phyloP scores from a whole-genome alignment of 2,797 vertebrate species.

The Sylvilagus floridanus region DNA sequence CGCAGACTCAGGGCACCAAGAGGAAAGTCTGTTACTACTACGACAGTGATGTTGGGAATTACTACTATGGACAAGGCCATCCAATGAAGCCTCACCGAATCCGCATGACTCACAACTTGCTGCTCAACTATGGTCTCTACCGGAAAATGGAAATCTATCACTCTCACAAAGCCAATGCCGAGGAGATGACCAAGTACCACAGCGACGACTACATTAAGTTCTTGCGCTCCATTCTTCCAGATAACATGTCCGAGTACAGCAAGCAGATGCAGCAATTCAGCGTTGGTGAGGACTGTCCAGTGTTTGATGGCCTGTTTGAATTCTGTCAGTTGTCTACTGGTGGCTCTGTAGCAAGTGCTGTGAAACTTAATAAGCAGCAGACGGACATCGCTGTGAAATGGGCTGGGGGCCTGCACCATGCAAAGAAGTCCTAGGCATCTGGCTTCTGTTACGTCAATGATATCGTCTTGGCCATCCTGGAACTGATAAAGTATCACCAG shows the following conservation, averaged over 20 bases:
- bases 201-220: no score
- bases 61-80: slow-evolving; percentile 98
- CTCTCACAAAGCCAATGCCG: no score
- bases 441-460: slow-evolving; percentile 99
- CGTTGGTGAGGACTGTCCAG: slow-evolving; percentile 98
- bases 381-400: slow-evolving; percentile 99
- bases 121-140: slow-evolving; percentile 99
- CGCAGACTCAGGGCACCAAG: no score
- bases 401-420: slow-evolving; percentile 98
- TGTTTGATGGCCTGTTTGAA: slow-evolving; percentile 98
- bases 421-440: slow-evolving; percentile 98
- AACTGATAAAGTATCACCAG: slow-evolving; percentile 99
- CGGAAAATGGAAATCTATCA: slow-evolving; percentile 99
- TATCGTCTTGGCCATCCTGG: slow-evolving; percentile 97
- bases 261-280: no score
- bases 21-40: no score
- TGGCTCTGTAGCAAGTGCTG: slow-evolving; percentile 97
- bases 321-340: slow-evolving; percentile 98
- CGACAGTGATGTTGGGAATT: slow-evolving; percentile 98
- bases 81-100: slow-evolving; percentile 99
- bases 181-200: no score
- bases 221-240: no score
- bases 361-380: slow-evolving; percentile 99
- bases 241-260: no score
- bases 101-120: slow-evolving; percentile 98